phyloP scores from a whole-genome alignment of 2,797 vertebrate species.

The Cheirogaleus major region DNA sequence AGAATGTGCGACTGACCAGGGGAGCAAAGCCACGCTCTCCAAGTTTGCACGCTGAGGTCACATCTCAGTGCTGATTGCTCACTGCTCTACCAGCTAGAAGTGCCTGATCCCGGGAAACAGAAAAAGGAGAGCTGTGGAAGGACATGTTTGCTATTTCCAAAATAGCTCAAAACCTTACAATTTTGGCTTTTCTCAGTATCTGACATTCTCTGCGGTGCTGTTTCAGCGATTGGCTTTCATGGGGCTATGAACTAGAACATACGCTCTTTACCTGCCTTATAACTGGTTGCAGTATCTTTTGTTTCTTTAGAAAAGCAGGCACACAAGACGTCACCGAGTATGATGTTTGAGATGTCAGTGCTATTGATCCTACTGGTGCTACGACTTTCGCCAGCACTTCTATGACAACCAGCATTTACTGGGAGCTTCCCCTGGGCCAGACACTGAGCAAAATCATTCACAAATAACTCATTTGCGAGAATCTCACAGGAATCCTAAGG shows the following conservation, averaged over 20 bases:
- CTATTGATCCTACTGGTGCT: accelerated
- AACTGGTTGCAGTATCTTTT: not conserved
- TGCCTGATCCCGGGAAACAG: not conserved
- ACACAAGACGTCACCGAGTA: not conserved
- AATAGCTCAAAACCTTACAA: not conserved
- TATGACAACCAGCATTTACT: not conserved
- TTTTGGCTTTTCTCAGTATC: not conserved
- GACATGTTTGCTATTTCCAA: not conserved
- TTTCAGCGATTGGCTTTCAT: not conserved
- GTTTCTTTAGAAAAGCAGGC: not conserved
- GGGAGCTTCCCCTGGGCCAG: not conserved
- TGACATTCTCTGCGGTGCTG: not conserved
- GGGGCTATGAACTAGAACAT: not conserved
- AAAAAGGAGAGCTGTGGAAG: not conserved
- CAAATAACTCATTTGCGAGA: not conserved
- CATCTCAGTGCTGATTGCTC: not conserved
- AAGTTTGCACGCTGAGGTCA: not conserved
- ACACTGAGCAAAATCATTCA: accelerated
- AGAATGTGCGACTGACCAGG: not conserved
- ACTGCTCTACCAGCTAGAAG: not conserved
- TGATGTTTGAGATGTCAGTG: not conserved
- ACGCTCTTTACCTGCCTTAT: not conserved
- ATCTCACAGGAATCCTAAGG: not conserved
- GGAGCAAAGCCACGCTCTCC: not conserved
- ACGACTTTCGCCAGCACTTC: not conserved